Conservation (phyloP, 2,888 invertebrate genomes). For the Crioceris asparagi region DNA sequence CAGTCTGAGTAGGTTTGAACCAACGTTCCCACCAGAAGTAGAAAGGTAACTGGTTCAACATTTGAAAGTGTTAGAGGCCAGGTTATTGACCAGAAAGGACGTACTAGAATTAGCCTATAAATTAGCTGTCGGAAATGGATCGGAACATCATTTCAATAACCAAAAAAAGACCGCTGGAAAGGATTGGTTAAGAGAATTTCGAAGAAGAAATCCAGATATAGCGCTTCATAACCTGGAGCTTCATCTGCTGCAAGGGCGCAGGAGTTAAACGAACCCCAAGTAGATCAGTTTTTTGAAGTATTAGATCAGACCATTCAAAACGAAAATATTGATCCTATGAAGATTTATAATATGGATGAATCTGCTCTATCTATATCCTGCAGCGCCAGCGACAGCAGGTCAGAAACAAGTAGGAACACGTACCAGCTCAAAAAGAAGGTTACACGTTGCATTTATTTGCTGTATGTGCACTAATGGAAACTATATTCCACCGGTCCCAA, state of each 20-base stretch:
- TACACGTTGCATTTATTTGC: slow-evolving; percentile 11
- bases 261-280: slow-evolving; percentile 4
- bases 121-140: no score
- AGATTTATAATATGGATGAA: slow-evolving; percentile 9
- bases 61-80: neutral
- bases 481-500: no score
- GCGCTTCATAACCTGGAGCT: slow-evolving; percentile 1
- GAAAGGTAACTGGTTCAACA: slow-evolving; percentile 3
- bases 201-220: slow-evolving; percentile 9
- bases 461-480: slow-evolving; percentile 8
- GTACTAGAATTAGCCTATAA: slow-evolving; percentile 3
- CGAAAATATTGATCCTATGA: neutral
- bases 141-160: slow-evolving; percentile 10
- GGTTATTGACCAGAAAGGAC: neutral
- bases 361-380: slow-evolving; percentile 9
- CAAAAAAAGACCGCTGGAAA: slow-evolving; percentile 8
- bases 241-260: slow-evolving; percentile 4
- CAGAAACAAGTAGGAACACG: slow-evolving; percentile 12
- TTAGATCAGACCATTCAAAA: no score
- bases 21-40: slow-evolving; percentile 6
- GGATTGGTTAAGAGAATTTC: slow-evolving; percentile 10
- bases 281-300: slow-evolving; percentile 6
- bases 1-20: slow-evolving; percentile 4
- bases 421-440: slow-evolving; percentile 11
- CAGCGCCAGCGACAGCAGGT: slow-evolving; percentile 10